Conservation (phyloP, 1,140 invertebrate genomes). For the Wasmannia auropunctata region DNA sequence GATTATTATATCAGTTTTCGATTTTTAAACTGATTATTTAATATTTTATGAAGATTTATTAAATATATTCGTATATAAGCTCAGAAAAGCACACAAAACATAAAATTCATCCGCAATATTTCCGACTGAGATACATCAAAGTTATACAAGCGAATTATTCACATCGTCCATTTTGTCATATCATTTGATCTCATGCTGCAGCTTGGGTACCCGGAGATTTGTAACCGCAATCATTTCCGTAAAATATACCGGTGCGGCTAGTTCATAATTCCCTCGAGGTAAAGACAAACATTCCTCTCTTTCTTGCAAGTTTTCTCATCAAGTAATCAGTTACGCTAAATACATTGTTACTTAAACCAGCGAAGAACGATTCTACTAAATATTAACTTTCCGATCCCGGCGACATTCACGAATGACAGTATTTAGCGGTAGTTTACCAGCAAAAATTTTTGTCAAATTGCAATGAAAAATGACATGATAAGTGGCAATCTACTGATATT, state of each 20-base stretch:
- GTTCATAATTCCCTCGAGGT: constrained; percentile 70
- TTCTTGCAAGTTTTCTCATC: constrained; percentile 33
- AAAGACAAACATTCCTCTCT: constrained; percentile 61
- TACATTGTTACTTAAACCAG: constrained; percentile 62
- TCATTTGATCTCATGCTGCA: constrained; percentile 34
- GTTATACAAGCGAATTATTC: constrained; percentile 22
- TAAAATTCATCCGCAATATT: background rate
- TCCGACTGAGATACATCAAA: constrained; percentile 13
- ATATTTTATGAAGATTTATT: background rate
- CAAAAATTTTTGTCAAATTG: constrained; percentile 16
- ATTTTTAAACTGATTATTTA: background rate
- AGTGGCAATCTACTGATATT: background rate
- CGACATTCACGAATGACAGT: constrained; percentile 8
- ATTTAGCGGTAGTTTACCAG: constrained; percentile 5
- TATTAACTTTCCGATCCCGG: constrained; percentile 45
- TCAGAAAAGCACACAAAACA: background rate
- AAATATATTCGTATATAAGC: background rate
- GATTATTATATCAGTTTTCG: background rate
- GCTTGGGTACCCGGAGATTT: constrained; percentile 61
- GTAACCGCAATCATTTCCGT: constrained; percentile 67
- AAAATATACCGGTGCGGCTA: constrained; percentile 52
- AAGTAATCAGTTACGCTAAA: constrained; percentile 61
- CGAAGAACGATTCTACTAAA: constrained; percentile 55
- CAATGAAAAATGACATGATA: background rate
- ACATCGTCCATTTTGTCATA: constrained; percentile 17